phyloP scores from a whole-genome alignment of 2,888 invertebrate species.

The Pseudanteris insignis region DNA sequence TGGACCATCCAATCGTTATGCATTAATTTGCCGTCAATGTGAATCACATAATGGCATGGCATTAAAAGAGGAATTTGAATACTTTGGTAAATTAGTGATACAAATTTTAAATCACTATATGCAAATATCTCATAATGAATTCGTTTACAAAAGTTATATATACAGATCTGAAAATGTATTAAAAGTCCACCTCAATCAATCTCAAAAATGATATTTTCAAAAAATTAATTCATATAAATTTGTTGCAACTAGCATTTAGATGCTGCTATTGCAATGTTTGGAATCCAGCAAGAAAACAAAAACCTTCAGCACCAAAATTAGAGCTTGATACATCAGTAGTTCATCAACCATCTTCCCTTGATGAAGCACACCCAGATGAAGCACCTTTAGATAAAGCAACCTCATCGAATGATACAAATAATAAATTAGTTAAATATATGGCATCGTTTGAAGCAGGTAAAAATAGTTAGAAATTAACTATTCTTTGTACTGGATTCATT shows the following conservation, averaged over 20 bases:
- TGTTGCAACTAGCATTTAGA: conserved; percentile 84
- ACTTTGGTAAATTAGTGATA: conserved; percentile 68
- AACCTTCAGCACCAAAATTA: conserved; percentile 79
- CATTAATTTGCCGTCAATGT: conserved; percentile 92
- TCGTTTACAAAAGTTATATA: too few species aligned
- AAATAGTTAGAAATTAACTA: neutral
- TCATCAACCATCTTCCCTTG: too few species aligned
- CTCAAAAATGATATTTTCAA: too few species aligned
- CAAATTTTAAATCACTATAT: neutral
- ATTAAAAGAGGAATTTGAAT: conserved; percentile 77
- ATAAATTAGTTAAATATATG: too few species aligned
- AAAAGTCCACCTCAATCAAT: too few species aligned
- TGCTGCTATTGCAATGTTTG: conserved; percentile 90
- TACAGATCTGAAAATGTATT: too few species aligned
- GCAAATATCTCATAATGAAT: too few species aligned
- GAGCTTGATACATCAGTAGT: conserved; percentile 55
- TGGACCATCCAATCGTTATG: conserved; percentile 93
- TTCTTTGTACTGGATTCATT: too few species aligned
- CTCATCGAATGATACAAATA: too few species aligned
- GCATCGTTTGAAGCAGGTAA: conserved; percentile 55
- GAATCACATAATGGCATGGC: conserved; percentile 93
- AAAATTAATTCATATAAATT: too few species aligned
- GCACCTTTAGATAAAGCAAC: too few species aligned
- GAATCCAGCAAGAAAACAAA: conserved; percentile 89
- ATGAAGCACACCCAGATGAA: too few species aligned